Evolutionary conservation across 2,888 invertebrate species (phyloP).

Genomic region (Uropetala carovei): DNA sequence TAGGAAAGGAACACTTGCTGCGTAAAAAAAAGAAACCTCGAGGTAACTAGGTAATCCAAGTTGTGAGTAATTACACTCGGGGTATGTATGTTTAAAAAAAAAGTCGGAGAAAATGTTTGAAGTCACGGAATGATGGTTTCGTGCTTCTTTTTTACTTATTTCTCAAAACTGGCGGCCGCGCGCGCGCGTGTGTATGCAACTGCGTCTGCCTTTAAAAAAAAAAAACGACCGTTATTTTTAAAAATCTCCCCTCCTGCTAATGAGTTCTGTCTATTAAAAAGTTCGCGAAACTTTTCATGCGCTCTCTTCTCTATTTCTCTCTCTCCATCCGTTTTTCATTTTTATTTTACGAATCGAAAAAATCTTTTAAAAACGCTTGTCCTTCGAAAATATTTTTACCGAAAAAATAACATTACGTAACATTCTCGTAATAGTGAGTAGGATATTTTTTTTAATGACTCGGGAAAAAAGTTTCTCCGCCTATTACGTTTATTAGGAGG

Average conservation of each 20-base stretch:
- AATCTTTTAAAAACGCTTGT: neutral
- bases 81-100: neutral
- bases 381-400: slow-evolving; percentile 7
- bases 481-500: slow-evolving; percentile 17
- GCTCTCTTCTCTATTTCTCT: neutral
- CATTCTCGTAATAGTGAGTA: neutral
- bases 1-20: neutral
- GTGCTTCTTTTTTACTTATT: neutral
- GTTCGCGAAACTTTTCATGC: neutral
- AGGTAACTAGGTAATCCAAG: slow-evolving; percentile 11
- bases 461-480: slow-evolving; percentile 7
- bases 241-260: slow-evolving; percentile 37
- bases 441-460: slow-evolving; percentile 31
- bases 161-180: neutral
- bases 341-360: neutral
- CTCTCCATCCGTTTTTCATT: neutral
- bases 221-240: slow-evolving; percentile 8
- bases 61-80: slow-evolving; percentile 24
- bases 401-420: neutral
- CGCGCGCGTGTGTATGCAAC: slow-evolving; percentile 10
- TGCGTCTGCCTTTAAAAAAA: neutral
- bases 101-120: slow-evolving; percentile 9
- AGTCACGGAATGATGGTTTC: neutral
- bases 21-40: neutral
- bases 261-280: slow-evolving; percentile 52